phyloP scores from a whole-genome alignment of 2,888 invertebrate genomes.

The Seira ritae region DNA sequence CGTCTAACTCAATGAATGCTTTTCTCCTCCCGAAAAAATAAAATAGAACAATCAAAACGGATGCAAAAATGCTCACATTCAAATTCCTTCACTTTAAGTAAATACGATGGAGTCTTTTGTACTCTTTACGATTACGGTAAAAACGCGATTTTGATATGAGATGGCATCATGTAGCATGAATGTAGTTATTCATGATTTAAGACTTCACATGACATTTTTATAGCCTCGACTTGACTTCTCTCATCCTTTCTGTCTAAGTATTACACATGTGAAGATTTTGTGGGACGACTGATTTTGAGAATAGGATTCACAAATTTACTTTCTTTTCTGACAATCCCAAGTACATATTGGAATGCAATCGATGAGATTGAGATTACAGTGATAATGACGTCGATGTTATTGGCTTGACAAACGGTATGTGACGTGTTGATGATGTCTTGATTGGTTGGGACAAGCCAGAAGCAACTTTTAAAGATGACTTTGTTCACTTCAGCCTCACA shows the following conservation, averaged over 20 bases:
- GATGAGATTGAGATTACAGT: not conserved
- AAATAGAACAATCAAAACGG: no score
- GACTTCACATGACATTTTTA: not conserved
- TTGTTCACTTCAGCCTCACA: not conserved
- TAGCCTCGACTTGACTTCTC: no score
- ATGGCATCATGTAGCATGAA: no score
- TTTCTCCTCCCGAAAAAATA: not conserved
- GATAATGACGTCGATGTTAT: not conserved
- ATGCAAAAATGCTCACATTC: no score
- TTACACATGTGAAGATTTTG: not conserved
- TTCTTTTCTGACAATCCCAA: not conserved
- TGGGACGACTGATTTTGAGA: not conserved
- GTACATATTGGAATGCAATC: not conserved
- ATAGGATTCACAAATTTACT: not conserved
- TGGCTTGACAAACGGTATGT: slow-evolving; percentile 6
- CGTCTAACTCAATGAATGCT: not conserved
- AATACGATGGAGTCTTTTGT: not conserved
- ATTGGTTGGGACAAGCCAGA: slow-evolving; percentile 10
- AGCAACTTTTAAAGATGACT: not conserved
- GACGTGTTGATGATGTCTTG: slow-evolving; percentile 9
- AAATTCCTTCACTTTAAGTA: no score
- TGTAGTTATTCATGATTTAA: not conserved
- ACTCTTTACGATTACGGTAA: not conserved
- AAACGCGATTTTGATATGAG: no score
- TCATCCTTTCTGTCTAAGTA: not conserved